Evolutionary conservation across 2,888 invertebrate genomes (phyloP).

Genomic region (Trichopria drosophilae): DNA sequence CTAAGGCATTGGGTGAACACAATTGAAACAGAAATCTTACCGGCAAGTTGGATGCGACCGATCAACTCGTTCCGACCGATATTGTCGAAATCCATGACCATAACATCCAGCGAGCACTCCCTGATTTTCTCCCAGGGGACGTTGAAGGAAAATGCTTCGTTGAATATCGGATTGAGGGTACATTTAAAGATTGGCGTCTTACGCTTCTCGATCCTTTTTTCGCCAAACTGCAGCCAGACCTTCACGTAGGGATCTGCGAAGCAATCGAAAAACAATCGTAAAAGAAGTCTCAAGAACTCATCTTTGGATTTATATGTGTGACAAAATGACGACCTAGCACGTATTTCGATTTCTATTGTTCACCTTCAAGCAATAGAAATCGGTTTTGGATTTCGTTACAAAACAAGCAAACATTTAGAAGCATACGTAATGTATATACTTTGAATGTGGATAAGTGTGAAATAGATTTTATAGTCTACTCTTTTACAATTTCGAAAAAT

Average conservation of each 20-base stretch:
- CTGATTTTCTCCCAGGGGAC: slow-evolving; percentile 97
- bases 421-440: too few species aligned
- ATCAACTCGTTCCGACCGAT: slow-evolving; percentile 91
- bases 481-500: too few species aligned
- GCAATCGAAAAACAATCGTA: too few species aligned
- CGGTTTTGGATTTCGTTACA: too few species aligned
- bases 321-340: too few species aligned
- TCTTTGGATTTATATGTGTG: too few species aligned
- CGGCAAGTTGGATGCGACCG: slow-evolving; percentile 89
- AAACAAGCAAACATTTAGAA: too few species aligned
- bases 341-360: too few species aligned
- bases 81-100: slow-evolving; percentile 97
- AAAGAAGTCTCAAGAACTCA: too few species aligned
- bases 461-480: too few species aligned
- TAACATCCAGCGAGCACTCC: slow-evolving; percentile 90
- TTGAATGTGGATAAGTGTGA: too few species aligned
- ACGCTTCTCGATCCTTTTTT: slow-evolving; percentile 91
- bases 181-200: slow-evolving; percentile 94
- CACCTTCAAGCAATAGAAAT: too few species aligned
- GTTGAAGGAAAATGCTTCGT: slow-evolving; percentile 93
- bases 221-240: slow-evolving; percentile 94
- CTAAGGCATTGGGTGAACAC: not conserved
- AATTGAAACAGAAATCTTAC: slow-evolving; percentile 57
- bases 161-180: slow-evolving; percentile 93
- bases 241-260: slow-evolving; percentile 95